Conservation (phyloP, 2,888 invertebrate species). For the Tolmerus cingulatus region DNA sequence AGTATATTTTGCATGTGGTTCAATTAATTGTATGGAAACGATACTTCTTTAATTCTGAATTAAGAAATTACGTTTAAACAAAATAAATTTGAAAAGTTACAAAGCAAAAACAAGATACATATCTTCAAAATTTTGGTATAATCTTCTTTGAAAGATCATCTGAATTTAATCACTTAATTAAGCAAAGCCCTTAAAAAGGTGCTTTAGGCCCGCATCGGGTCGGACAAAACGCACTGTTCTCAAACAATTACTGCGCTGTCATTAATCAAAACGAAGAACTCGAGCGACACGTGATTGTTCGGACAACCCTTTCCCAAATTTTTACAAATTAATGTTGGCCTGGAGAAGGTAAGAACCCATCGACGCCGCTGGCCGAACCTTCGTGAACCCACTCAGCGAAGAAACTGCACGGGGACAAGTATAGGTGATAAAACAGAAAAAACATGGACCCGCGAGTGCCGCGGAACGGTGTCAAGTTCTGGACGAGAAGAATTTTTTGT, state of each 20-base stretch:
- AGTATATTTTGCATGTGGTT: too few relatives aligned
- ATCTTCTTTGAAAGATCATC: neutral
- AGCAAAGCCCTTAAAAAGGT: neutral
- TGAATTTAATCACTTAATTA: slow-evolving; percentile 7
- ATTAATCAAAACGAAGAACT: slow-evolving; percentile 1
- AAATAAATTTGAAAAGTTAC: too few relatives aligned
- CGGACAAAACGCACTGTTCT: neutral
- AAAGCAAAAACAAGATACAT: too few relatives aligned
- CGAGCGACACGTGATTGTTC: neutral
- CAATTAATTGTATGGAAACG: too few relatives aligned
- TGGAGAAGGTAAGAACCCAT: neutral
- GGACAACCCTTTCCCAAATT: slow-evolving; percentile 11
- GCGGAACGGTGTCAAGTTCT: slow-evolving; percentile 4
- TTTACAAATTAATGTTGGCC: slow-evolving; percentile 4
- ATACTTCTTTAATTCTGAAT: too few relatives aligned
- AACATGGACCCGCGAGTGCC: neutral
- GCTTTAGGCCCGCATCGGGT: neutral
- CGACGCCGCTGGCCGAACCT: neutral
- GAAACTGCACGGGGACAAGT: neutral
- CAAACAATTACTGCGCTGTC: neutral
- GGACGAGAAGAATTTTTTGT: neutral
- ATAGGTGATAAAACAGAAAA: neutral
- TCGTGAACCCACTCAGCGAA: neutral
- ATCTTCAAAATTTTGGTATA: neutral
- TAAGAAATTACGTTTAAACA: too few relatives aligned